Base-by-base conservation (phyloP, 2,797 vertebrate genomes). In the Lateolabrax maculatus region DNA sequence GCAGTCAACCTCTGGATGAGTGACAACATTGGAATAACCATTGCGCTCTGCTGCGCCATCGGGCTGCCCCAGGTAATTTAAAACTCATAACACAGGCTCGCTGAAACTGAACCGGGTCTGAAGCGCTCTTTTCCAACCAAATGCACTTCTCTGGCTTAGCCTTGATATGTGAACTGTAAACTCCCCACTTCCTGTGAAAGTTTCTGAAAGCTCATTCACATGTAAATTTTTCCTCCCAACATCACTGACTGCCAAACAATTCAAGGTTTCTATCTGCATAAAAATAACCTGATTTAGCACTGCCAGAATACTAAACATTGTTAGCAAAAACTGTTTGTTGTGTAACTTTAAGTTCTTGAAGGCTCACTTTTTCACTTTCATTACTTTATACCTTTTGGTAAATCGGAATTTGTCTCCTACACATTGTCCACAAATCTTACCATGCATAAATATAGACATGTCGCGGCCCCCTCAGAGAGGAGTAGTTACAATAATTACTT, bases 1-100 rank as follows among this genome's bases (percentile, higher is more conserved):
- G 97, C 97, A 0, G 94, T 98, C 15, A 97, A 97, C 81, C 95
- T 98, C 57, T 97, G 97, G 97, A 95, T 98, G 92, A 95, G 95
- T 49, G 97, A 98, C 95, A 97, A 98, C 90, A 94, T 97, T 2
- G 96, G 96, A 61, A 88, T 95, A 77, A 97, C 96, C 0, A 12
- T 96, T 19, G 96, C 94, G 27, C 91, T 98, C 2, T 96, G 96
- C 90, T 96, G 94, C 37, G 95, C 95, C 52, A 80, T 98, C 18
- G 95, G 97, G n/a, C 94, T 97, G 63, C 97, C 96, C 0, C 97
- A 97, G 97, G 97, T 98, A 93, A 88, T 83, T 82, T 64, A 72
- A 81, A 77, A 43, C 21, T 48, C 41, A 0, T 10, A 1, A 36
- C 55, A 37, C 11, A 1, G 4, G 52, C 43, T 56, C 44, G 16